phyloP scores from a whole-genome alignment of 2,888 invertebrate species.

The Elegia similella region DNA sequence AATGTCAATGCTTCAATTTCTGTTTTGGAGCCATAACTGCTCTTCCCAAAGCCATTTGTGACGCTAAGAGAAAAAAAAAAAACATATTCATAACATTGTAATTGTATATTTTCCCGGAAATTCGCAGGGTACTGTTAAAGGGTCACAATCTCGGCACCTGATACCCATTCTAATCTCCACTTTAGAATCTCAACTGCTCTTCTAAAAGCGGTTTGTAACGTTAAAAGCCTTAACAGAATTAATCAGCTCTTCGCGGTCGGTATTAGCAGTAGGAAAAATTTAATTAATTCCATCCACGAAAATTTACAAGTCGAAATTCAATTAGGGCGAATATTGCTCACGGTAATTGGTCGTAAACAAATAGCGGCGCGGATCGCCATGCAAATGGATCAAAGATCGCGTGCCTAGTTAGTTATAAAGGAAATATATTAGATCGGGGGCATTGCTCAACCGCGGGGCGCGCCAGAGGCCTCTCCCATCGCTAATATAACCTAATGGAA shows the following conservation, averaged over 20 bases:
- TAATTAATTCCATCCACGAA: conserved; percentile 68
- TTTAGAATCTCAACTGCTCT: conserved; percentile 29
- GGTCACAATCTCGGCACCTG: neutral
- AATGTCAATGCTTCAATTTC: too few species aligned
- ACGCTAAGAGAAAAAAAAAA: neutral
- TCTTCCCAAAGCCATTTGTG: too few species aligned
- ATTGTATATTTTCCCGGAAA: neutral
- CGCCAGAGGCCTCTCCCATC: conserved; percentile 65
- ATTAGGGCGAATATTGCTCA: conserved; percentile 67
- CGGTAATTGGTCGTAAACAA: conserved; percentile 70
- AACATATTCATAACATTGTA: neutral
- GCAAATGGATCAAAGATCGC: conserved; percentile 79
- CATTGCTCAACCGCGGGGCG: conserved; percentile 59
- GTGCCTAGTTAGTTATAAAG: conserved; percentile 73
- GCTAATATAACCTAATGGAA: conserved; percentile 79
- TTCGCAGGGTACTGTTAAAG: neutral
- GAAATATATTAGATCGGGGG: conserved; percentile 72
- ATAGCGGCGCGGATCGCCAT: conserved; percentile 58
- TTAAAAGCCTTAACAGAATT: conserved; percentile 61
- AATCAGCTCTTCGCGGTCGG: conserved; percentile 51
- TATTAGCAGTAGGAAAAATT: conserved; percentile 58
- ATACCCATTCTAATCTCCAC: neutral
- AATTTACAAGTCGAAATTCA: conserved; percentile 71
- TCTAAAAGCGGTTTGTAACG: conserved; percentile 48
- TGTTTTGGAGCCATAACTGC: too few species aligned